phyloP scores from a whole-genome alignment of 23 tunicate genomes.

The Halocynthia aurantium region DNA sequence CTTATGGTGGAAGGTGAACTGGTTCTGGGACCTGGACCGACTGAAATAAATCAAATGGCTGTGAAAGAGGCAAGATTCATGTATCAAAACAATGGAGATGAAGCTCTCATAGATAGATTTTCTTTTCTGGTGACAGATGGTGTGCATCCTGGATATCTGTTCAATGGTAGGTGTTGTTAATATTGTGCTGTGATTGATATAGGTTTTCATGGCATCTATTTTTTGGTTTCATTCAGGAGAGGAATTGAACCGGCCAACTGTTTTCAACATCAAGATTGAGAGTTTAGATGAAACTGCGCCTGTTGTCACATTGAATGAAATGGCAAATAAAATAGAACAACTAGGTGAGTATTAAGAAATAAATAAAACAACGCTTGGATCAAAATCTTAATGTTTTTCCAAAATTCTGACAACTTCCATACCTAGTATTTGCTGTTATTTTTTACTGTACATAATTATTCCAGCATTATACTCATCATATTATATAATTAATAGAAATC shows the following conservation, averaged over 20 bases:
- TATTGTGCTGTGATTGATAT: not conserved
- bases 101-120: slow-evolving; percentile 54
- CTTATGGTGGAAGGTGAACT: slow-evolving; percentile 17
- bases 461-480: too few species aligned
- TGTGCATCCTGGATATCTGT: slow-evolving; percentile 52
- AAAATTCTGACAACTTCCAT: too few species aligned
- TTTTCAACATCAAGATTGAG: slow-evolving; percentile 50
- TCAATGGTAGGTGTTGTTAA: slow-evolving; percentile 42
- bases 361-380: too few species aligned
- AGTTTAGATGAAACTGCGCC: slow-evolving; percentile 73
- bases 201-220: not conserved
- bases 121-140: slow-evolving; percentile 71
- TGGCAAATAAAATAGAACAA: too few species aligned
- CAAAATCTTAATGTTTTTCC: too few species aligned
- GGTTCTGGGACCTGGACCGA: not conserved
- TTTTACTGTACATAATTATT: too few species aligned
- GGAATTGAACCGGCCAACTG: slow-evolving; percentile 12
- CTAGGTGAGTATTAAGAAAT: too few species aligned
- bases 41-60: slow-evolving; percentile 18
- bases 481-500: too few species aligned
- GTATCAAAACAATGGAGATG: slow-evolving; percentile 64
- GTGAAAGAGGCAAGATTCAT: slow-evolving; percentile 39
- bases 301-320: slow-evolving; percentile 14
- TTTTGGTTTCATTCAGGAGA: not conserved
- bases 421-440: too few species aligned